Evolutionary conservation across 2,797 vertebrate genomes (phyloP), one percentile per base, ranked within the genome.

Genomic region (Knipowitschia caucasica): DNA sequence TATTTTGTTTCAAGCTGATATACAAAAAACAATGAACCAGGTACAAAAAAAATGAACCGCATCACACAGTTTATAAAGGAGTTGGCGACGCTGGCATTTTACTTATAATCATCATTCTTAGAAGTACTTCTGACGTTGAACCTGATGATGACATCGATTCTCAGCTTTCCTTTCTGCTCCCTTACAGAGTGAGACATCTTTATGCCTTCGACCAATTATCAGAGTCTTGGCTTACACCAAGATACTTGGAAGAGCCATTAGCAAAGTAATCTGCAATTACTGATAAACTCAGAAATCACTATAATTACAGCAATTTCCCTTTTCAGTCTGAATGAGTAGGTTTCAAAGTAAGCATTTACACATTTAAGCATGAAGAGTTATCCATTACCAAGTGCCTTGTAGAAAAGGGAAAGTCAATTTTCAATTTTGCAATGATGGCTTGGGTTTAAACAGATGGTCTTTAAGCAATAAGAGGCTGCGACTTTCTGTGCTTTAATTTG

Each of bases 401-500:
- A 53, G 26, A 47, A 70, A 64, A 65, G 34, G 49, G 45, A 30
- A 56, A 77, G 76, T 78, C 76, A 79, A 83, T 85, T 87, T 83
- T 69, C 72, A 83, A 84, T 86, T 84, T 81, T 63, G 59, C 71
- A 69, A 77, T 74, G 51, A 80, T 66, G 73, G 66, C 21, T 18
- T 61, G 75, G 66, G 67, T 81, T 82, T 72, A 83, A 76, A 78
- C 64, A 73, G 76, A 80, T 75, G 80, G 67, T 74, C 74, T 83
- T 77, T 76, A 72, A 80, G 75, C 60, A 65, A 67, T 53, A 65
- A 82, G 73, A 74, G 73, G 65, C 71, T 79, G 64, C 68, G 74
- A 76, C 77, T 80, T 80, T 80, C 76, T 76, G 77, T 57, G 80
- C 73, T 82, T 84, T 77, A 73, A 88, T 85, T 83, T 87, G 80